Evolutionary conservation across 2,797 vertebrate genomes (phyloP), one percentile per base, ranked within the genome.

Genomic region (Macroramphosus scolopax): DNA sequence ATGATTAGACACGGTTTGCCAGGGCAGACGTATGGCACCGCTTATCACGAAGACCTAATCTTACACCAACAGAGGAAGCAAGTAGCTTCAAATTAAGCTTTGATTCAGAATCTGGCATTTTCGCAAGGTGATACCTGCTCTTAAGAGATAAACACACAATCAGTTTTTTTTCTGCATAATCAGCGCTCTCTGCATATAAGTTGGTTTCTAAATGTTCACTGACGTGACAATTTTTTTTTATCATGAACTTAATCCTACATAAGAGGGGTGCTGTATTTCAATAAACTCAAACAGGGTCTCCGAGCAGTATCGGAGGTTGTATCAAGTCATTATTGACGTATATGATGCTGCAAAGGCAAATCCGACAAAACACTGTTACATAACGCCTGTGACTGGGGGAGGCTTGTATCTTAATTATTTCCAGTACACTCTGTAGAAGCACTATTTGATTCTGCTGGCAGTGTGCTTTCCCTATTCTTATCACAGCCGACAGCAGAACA

Each of bases 1-100:
- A 18, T 74, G 75, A 84, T 84, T 82, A 78, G 77, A 71, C 61
- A 54, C 80, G 77, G 68, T 76, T 74, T 79, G 61, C 73, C 60
- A 78, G 43, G 52, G 72, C 41, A 40, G 64, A 53, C 67, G 54
- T 17, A 34, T 8, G n/a, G 22, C 75, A 63, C 67, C 67, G 68
- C 73, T 67, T 67, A 75, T 80, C 69, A 75, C 59, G 68, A 70
- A 60, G 47, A 65, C 51, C 48, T 34, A 43, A 50, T 56, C 51
- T 60, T 46, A 57, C 20, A 53, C 41, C 40, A 51, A 31, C 58
- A 35, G 49, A 31, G 29, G 49, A 34, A 36, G 52, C 26, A 44
- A 43, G 32, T 16, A 25, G 47, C 47, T 52, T 63, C 29, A 53
- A 62, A 68, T 70, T 47, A 2, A 53, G 41, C 37, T 55, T 37